phyloP scores from a whole-genome alignment of 1,140 invertebrate species.

The Globodera ellingtonae region DNA sequence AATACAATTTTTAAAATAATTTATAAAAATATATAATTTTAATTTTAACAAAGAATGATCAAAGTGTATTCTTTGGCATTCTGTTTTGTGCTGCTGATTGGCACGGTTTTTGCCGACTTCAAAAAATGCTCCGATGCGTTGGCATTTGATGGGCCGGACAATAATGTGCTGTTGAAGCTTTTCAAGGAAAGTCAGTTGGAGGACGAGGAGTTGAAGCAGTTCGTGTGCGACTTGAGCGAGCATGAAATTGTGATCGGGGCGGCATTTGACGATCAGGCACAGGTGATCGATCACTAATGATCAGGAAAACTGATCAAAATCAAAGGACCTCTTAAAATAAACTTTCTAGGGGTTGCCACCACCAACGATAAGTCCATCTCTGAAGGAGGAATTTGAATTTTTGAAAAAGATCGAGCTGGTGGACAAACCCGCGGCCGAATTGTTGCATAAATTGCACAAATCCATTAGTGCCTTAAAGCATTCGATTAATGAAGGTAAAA shows the following conservation, averaged over 20 bases:
- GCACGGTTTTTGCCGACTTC: neutral
- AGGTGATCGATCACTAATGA: neutral
- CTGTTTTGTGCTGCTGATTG: neutral
- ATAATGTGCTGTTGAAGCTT: neutral
- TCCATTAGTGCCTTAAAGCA: no score
- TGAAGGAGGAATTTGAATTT: no score
- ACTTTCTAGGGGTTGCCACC: no score
- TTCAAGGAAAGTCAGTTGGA: neutral
- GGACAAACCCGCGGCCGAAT: no score
- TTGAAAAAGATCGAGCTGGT: no score
- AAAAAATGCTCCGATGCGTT: neutral
- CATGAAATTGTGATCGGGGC: neutral
- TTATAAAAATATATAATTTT: no score
- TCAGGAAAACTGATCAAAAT: neutral
- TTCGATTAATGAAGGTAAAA: no score
- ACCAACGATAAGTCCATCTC: no score
- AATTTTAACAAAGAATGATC: neutral
- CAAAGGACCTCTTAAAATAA: neutral
- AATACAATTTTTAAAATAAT: no score
- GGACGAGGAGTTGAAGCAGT: neutral
- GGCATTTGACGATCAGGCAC: neutral
- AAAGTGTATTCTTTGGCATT: neutral
- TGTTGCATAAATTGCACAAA: no score
- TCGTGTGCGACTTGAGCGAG: neutral
- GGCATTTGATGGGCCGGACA: neutral